A percentile compares a stretch with the other conserved stretches of the same genome.
Evolutionary conservation across 1,140 invertebrate species (phyloP).

Genomic region (Heliconius himera): DNA sequence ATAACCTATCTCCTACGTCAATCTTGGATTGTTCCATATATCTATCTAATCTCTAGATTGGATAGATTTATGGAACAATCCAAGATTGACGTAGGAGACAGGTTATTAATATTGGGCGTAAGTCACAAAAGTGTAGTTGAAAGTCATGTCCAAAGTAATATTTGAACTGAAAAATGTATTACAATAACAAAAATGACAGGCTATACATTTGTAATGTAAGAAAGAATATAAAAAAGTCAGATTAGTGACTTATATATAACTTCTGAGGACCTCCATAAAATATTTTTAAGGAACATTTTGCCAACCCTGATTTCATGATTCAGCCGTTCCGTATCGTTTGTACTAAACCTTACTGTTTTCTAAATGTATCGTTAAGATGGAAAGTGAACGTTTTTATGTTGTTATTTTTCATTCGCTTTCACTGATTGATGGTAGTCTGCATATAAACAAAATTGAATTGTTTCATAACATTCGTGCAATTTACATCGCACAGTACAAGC

Average conservation of each 20-base stretch:
- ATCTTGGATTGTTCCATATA: too few relatives aligned
- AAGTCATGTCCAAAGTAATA: too few relatives aligned
- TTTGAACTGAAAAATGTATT: too few relatives aligned
- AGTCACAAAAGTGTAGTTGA: too few relatives aligned
- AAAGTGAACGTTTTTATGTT: slow-evolving; percentile 37
- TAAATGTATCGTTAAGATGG: slow-evolving; percentile 39
- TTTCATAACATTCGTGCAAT: neutral
- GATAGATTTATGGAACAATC: too few relatives aligned
- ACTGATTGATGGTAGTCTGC: slow-evolving; percentile 21
- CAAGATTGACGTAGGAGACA: too few relatives aligned
- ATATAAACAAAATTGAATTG: slow-evolving; percentile 5
- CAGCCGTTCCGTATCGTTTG: slow-evolving; percentile 26
- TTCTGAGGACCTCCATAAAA: neutral
- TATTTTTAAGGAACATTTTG: slow-evolving; percentile 2
- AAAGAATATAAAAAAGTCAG: neutral
- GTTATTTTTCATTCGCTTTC: slow-evolving; percentile 34
- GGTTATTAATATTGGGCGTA: too few relatives aligned
- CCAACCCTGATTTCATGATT: slow-evolving; percentile 22
- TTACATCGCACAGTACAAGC: neutral
- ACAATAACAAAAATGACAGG: too few relatives aligned
- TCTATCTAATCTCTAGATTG: too few relatives aligned
- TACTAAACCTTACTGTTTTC: slow-evolving; percentile 37
- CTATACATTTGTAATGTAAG: neutral
- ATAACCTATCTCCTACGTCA: too few relatives aligned
- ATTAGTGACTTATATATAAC: neutral